A percentile compares a stretch with the other conserved stretches of the same genome.
These are phyloP conservation scores for Autographa pulchrina DNA, from an alignment of 2,888 invertebrate genomes.

Conservation along the genomic window DNA sequence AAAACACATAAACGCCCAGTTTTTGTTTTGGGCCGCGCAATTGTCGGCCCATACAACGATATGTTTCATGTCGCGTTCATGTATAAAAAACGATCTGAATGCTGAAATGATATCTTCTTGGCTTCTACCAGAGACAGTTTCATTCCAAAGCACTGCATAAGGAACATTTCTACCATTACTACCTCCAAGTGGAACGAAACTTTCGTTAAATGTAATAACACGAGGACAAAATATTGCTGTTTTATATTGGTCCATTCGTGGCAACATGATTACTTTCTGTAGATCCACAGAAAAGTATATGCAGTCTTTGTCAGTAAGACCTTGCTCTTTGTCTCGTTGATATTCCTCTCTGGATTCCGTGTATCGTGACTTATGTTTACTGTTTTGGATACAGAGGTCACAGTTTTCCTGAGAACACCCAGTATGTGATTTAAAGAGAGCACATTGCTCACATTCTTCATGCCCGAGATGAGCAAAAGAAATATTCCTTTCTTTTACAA, in stretches of 20 bases:
- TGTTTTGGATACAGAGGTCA: constrained; percentile 7
- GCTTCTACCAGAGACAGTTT: constrained; percentile 8
- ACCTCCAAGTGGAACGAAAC: constrained; percentile 22
- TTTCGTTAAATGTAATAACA: constrained; percentile 23
- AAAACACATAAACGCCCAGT: constrained; percentile 32
- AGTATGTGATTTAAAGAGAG: constrained; percentile 17
- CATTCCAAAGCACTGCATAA: constrained; percentile 30
- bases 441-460: constrained; percentile 44
- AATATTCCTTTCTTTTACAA: constrained; percentile 37
- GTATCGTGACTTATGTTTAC: constrained; percentile 13
- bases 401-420: constrained; percentile 18
- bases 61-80: constrained; percentile 25
- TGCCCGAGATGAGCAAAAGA: constrained; percentile 31
- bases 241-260: constrained; percentile 24
- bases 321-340: background rate
- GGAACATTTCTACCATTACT: constrained; percentile 22
- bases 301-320: background rate
- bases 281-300: constrained; percentile 10
- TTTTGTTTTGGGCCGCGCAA: constrained; percentile 43
- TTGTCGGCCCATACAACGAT: constrained; percentile 36
- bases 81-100: constrained; percentile 29
- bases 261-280: constrained; percentile 22
- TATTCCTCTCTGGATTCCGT: background rate
- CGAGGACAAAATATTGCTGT: constrained; percentile 22
- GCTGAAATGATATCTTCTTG: constrained; percentile 33